phyloP scores from a whole-genome alignment of 2,888 invertebrate species.

The Heliconius cydno region DNA sequence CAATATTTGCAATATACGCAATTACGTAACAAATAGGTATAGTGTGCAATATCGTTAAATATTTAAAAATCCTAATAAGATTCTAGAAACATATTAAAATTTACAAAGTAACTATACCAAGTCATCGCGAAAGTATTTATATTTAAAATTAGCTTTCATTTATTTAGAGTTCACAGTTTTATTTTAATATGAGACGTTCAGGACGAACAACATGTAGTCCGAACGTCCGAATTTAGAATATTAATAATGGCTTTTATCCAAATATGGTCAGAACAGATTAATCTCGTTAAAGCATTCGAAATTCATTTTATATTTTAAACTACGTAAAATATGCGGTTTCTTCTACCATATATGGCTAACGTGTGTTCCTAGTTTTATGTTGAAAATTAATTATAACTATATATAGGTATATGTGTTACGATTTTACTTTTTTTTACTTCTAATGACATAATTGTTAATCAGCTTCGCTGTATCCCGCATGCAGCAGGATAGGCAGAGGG shows the following conservation, averaged over 20 bases:
- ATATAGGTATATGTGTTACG: neutral
- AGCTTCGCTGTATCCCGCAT: too few relatives aligned
- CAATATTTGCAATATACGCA: too few relatives aligned
- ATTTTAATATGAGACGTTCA: slow-evolving; percentile 1
- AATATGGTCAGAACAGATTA: slow-evolving; percentile 7
- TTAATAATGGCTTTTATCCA: slow-evolving; percentile 19
- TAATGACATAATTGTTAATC: too few relatives aligned
- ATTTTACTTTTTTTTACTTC: neutral
- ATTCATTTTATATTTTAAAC: slow-evolving; percentile 8
- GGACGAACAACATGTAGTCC: slow-evolving; percentile 4
- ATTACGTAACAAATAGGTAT: too few relatives aligned
- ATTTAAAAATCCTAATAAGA: neutral
- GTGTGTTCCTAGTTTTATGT: neutral
- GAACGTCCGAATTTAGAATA: slow-evolving; percentile 7
- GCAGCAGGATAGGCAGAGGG: too few relatives aligned
- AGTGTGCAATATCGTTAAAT: too few relatives aligned
- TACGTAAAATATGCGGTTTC: slow-evolving; percentile 2
- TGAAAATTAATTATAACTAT: neutral
- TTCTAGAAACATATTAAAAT: neutral
- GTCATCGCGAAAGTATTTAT: neutral
- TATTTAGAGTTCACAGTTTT: neutral
- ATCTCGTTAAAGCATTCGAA: slow-evolving; percentile 8
- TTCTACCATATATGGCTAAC: neutral
- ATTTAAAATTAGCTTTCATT: neutral
- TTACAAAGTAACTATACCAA: neutral